A percentile compares a stretch with the other conserved stretches of the same genome.
Evolutionary conservation across 1,140 invertebrate genomes (phyloP).

Genomic region (Neotoxoptera formosana): DNA sequence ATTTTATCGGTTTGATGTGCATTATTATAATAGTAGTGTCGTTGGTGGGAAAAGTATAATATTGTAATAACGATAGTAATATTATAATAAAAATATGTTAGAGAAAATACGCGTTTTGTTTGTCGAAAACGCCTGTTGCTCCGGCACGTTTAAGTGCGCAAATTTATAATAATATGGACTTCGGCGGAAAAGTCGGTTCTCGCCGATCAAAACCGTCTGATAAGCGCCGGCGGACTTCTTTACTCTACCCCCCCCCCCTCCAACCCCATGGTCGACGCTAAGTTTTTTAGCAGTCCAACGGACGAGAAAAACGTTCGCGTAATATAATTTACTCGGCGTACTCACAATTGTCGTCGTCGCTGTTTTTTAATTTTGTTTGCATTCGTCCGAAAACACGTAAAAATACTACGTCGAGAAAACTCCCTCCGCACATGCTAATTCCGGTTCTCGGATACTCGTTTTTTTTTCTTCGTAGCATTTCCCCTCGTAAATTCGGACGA

Average conservation of each 20-base stretch:
- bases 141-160: background rate
- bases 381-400: background rate
- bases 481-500: background rate
- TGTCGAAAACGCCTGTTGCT: conserved; percentile 10
- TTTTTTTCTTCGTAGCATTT: background rate
- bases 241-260: no score
- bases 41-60: background rate
- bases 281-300: background rate
- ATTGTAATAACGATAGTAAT: no score
- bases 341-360: background rate
- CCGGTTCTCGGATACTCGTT: background rate
- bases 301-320: conserved; percentile 20
- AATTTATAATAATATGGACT: background rate
- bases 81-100: background rate
- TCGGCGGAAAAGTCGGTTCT: background rate
- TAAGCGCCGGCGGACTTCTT: background rate
- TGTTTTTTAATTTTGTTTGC: background rate
- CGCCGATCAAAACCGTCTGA: background rate
- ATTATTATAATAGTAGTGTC: no score
- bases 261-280: background rate
- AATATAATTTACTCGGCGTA: background rate
- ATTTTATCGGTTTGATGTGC: background rate
- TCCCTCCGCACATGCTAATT: background rate
- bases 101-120: background rate
- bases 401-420: background rate